These are phyloP conservation scores for Nematostella vectensis DNA, from an alignment of 92 coral and sea anemone species.

Conservation along the genomic window DNA sequence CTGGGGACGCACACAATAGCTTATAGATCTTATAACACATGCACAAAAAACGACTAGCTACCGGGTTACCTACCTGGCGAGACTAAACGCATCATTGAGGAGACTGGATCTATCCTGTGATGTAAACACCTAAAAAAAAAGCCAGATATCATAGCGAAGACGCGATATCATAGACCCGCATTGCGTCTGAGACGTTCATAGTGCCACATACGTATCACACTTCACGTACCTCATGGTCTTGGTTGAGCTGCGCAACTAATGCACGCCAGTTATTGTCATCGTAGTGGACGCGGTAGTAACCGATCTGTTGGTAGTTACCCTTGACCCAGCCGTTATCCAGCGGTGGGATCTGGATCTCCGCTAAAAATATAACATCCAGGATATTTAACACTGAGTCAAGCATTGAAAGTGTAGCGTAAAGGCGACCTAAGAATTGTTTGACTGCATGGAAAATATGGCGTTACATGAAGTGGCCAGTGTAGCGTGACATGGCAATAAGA, in stretches of 20 bases:
- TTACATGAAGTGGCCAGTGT: neutral
- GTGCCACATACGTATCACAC: too few species aligned
- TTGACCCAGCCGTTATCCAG: conserved; percentile 59
- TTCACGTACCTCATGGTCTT: conserved; percentile 30
- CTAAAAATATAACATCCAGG: conserved; percentile 21
- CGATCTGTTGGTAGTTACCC: conserved; percentile 68
- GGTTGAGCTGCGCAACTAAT: conserved; percentile 44
- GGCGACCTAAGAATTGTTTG: too few species aligned
- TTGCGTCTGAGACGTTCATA: too few species aligned
- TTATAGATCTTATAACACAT: neutral
- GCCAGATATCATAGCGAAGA: neutral
- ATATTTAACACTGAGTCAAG: neutral
- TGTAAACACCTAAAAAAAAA: conserved; percentile 39
- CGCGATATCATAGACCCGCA: too few species aligned
- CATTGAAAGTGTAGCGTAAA: neutral
- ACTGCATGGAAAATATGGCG: too few species aligned
- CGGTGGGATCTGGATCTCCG: conserved; percentile 47
- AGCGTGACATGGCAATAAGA: too few species aligned
- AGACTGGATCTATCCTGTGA: conserved; percentile 76
- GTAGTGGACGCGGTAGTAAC: conserved; percentile 88
- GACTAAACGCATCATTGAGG: conserved; percentile 80
- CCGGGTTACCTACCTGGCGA: conserved; percentile 63
- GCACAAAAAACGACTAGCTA: neutral
- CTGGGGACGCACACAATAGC: neutral
- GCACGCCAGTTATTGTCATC: conserved; percentile 68